These are phyloP conservation scores for Dasypus novemcinctus DNA, from an alignment of 2,113 vertebrate genomes.

Conservation along the genomic window DNA sequence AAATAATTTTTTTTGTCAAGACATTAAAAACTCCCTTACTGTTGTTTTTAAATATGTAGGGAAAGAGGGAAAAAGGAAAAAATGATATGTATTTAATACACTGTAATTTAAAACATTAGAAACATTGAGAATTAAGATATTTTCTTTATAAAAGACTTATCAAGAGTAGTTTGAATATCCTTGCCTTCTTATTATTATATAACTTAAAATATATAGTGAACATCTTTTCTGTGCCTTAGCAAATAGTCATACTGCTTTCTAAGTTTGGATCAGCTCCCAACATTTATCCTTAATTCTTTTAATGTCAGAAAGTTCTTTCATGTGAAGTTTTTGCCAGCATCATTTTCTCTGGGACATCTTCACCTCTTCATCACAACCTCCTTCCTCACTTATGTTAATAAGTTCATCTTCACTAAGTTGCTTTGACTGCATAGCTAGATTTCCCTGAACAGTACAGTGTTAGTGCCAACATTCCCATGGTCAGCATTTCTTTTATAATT, in stretches of 20 bases:
- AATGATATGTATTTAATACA: neutral
- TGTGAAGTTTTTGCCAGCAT: neutral
- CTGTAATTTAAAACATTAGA: constrained; percentile 23
- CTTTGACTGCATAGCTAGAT: neutral
- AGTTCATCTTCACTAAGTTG: neutral
- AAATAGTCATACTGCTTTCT: neutral
- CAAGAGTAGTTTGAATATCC: neutral
- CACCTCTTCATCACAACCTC: neutral
- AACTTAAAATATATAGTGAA: neutral
- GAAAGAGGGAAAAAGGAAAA: neutral
- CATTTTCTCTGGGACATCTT: neutral
- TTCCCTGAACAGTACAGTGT: neutral
- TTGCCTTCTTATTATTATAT: neutral
- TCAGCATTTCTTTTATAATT: neutral
- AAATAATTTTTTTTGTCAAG: constrained; percentile 14
- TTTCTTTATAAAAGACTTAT: neutral
- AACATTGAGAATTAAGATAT: neutral
- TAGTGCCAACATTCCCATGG: neutral
- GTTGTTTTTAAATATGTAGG: neutral
- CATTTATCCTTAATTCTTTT: neutral
- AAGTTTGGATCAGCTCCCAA: neutral
- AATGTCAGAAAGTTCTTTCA: neutral
- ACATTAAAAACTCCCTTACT: neutral
- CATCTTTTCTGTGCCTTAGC: neutral
- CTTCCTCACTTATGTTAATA: neutral